Base-by-base conservation (phyloP, 1,140 invertebrate species). In the Platorchestia sp. region DNA sequence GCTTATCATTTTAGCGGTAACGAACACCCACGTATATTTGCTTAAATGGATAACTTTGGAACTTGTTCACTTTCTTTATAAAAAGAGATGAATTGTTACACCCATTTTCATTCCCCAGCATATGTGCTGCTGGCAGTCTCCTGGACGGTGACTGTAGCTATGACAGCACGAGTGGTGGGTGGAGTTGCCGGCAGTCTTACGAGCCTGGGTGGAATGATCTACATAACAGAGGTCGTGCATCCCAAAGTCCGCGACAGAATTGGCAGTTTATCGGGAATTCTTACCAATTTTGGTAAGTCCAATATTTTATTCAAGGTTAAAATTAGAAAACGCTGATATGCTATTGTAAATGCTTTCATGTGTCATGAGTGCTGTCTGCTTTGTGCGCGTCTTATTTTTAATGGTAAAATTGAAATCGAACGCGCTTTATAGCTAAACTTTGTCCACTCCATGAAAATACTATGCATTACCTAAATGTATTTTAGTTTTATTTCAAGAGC, bases 191-290 rank as follows among this genome's bases (percentile, higher is more conserved):
- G 7, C 19, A 93, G 91, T 44, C 91, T 93, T 16, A 45, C 91
- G 40, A 45, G 36, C 45, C 41, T 93, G 5, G 91, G 91, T 5
- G 91, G 91, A 3, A 93, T 93, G 91, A 93, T 93, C 45, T 93
- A 93, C 91, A 93, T 45, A 16, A 93, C 91, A 44, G 91, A 93
- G 45, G 45, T 93, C 0, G 91, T 93, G 41, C 91, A 93, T n/a
- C 91, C 91, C 19, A 45, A 45, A 22, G 91, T 93, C 22, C 41
- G 91, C 36, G 91, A 93, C 91, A 93, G 45, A 45, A 93, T 93
- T 47, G 91, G 91, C 91, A 93, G 91, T 44, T 10, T 93, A 10
- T 19, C n/a, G 91, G 91, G 91, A 0, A 47, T 93, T n/a, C 19
- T 93, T 27, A 44, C 44, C 10, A 93, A 93, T 47, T 10, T 47